Evolutionary conservation across 2,797 vertebrate genomes (phyloP), one percentile per base, ranked within the genome.

Genomic region (Bucorvus abyssinicus): DNA sequence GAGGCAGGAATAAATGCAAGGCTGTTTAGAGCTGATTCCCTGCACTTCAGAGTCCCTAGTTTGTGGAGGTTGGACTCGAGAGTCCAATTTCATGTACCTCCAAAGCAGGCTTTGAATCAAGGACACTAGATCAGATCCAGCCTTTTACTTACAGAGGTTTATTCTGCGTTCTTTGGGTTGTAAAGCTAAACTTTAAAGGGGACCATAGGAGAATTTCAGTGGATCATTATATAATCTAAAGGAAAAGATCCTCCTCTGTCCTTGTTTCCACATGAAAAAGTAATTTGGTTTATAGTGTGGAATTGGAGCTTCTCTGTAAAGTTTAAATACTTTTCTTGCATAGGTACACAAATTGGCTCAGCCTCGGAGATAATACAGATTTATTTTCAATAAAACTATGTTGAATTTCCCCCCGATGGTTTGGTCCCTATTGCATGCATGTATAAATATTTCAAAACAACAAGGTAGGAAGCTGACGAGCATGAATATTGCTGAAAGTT

Each of bases 401-500:
- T 32, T 47, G 60, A 42, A 65, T 83, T 85, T 74, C 50, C 26
- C 50, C 50, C 47, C 50, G 36, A 74, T 60, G 53, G 76, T 93
- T 49, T 64, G 15, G 16, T 71, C 70, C 56, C 55, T 69, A 38
- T 29, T 86, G 23, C 14, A 67, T 6, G 6, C 32, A 82, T 34
- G 4, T 60, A 45, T 73, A 74, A 44, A 89, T 61, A 90, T 81
- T 85, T 86, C 55, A 90, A 91, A 89, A 44, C 55, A 69, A 60
- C 40, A 69, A 92, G 86, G 64, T 40, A 93, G 45, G 86, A 95
- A 81, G 40, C 12, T 82, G 60, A 81, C 26, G 55, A 95, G 82
- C 63, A 88, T 76, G 84, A 94, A 87, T 90, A 76, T 59, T 82
- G 55, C 67, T 93, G 75, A 93, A 96, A 96, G 71, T 95, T 96